Evolutionary conservation across 2,888 invertebrate species (phyloP), one percentile per base, ranked within the genome.

Genomic region (Caradrina kadenii): DNA sequence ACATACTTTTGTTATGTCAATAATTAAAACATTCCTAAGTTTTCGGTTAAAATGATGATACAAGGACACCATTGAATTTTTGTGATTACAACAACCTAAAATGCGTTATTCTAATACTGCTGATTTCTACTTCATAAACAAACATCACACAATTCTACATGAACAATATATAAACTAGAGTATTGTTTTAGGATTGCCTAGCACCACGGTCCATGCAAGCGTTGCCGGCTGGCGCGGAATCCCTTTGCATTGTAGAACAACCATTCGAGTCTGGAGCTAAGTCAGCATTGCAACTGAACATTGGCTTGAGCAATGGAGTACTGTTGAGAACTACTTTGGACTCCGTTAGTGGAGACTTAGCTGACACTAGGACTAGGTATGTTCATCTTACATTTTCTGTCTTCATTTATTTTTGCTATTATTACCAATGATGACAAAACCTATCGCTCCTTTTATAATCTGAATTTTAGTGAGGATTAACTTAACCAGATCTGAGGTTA

Each of bases 221-320:
- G 0, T 93, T 99, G 62, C 99, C 99, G 0, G 99, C 99, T 0
- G 98, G 98, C 21, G 98, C 99, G 0, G 99, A 99, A 93, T 99
- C 99, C 0, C 96, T 99, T 10, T 99, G 99, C 91, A 98, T 99
- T 79, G 99, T 99, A 1, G 99, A 99, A 94, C 96, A 96, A 82
- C 97, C 97, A 26, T 96, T 96, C 76, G 97, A 97, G 80, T 96
- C 97, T 52, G 98, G 98, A 56, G 97, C 97, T 0, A 97, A 96
- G 67, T 96, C 96, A 73, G 97, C 97, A 42, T 96, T 99, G 22
- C 99, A 99, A 93, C 96, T 99, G 39, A 99, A 99, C 90, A 99
- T 99, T 91, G 99, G 99, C 1, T 96, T 99, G 31, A 99, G 99
- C 95, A 99, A 99, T 93, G 99, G 99, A 65, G 99, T 99, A 39